These are phyloP conservation scores for Carassius carassius DNA, from an alignment of 2,113 vertebrate genomes.

Conservation along the genomic window DNA sequence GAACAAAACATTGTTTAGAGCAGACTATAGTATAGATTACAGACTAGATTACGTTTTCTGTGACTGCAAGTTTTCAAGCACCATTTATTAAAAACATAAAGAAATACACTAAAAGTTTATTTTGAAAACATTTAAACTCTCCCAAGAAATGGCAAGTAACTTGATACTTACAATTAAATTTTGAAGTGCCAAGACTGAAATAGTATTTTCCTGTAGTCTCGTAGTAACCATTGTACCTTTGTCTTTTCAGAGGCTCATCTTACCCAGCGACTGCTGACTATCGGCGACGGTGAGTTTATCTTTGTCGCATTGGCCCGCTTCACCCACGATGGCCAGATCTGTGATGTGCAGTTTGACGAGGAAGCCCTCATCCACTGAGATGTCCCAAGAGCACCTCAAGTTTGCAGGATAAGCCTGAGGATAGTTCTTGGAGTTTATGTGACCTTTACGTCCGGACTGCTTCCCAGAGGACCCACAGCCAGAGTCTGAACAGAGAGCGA, in stretches of 20 bases:
- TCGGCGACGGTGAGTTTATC: conserved; percentile 72
- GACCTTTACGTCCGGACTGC: conserved; percentile 69
- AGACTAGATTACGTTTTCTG: neutral
- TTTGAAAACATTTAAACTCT: too few species aligned
- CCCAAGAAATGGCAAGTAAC: neutral
- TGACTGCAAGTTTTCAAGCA: neutral
- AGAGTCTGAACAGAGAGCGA: conserved; percentile 47
- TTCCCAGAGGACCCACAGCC: conserved; percentile 62
- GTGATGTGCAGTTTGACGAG: conserved; percentile 72
- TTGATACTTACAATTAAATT: too few species aligned
- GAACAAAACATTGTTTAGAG: neutral
- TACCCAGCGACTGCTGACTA: conserved; percentile 69
- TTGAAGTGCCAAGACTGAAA: too few species aligned
- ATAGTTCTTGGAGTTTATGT: conserved; percentile 69
- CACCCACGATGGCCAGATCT: conserved; percentile 70
- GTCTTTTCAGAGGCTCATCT: conserved; percentile 2
- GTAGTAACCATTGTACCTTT: neutral
- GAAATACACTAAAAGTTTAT: too few species aligned
- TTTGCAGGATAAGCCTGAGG: conserved; percentile 72
- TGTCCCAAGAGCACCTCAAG: conserved; percentile 70
- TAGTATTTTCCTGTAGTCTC: too few species aligned
- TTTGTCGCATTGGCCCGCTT: conserved; percentile 67
- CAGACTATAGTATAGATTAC: neutral
- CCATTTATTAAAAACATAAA: neutral
- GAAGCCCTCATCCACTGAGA: conserved; percentile 67